These are phyloP conservation scores for Gastracanthus pulcherrimus DNA, from an alignment of 2,888 invertebrate genomes.

Conservation along the genomic window DNA sequence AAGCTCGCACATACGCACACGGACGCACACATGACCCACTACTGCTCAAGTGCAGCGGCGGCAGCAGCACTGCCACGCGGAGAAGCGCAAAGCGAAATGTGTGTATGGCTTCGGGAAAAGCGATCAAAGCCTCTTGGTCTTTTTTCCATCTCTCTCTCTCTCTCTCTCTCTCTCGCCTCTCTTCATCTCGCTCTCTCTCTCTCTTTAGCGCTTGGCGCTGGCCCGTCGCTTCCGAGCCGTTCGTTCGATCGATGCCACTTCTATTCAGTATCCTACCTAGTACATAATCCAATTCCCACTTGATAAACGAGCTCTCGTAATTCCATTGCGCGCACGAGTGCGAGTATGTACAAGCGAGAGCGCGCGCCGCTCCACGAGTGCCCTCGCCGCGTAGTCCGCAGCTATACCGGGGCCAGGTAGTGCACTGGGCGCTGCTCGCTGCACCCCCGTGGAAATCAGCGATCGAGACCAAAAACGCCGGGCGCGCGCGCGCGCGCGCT, in stretches of 20 bases:
- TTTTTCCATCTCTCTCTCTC: conserved; percentile 14
- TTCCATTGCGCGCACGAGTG: conserved; percentile 51
- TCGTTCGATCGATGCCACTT: conserved; percentile 58
- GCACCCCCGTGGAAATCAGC: conserved; percentile 55
- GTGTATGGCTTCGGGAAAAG: conserved; percentile 25
- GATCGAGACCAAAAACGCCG: conserved; percentile 56
- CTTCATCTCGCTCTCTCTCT: not conserved
- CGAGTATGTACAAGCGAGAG: conserved; percentile 40
- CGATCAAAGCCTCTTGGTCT: conserved; percentile 36
- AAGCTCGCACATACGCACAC: not conserved
- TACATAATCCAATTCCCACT: conserved; percentile 62
- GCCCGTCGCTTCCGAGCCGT: conserved; percentile 20
- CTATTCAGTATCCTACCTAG: conserved; percentile 59
- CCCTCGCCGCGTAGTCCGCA: not conserved
- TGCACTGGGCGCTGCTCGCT: too few relatives aligned
- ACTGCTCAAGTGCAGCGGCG: too few relatives aligned
- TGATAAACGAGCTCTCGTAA: conserved; percentile 62
- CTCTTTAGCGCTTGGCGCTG: not conserved
- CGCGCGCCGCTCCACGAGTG: conserved; percentile 6
- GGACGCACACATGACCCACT: not conserved
- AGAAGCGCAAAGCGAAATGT: conserved; percentile 8
- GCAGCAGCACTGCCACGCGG: not conserved
- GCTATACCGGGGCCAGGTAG: not conserved
- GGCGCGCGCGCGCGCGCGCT: not conserved
- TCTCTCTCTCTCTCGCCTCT: not conserved